A percentile compares a stretch with the other conserved stretches of the same genome.
Conservation (phyloP, 1,140 invertebrate genomes). For the Philotrypesis tridentata region DNA sequence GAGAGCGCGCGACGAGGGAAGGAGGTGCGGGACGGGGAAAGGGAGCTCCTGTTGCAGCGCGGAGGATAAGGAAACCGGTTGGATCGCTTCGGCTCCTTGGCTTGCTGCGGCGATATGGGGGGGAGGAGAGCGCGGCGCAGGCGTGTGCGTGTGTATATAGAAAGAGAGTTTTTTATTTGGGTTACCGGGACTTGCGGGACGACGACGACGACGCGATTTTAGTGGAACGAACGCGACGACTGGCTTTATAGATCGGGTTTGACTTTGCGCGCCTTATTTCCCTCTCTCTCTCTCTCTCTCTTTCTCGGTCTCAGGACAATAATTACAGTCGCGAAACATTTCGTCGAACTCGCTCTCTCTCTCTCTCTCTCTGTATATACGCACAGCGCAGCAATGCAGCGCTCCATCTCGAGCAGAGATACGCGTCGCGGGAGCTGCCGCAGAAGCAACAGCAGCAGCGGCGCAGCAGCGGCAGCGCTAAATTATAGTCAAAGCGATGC, state of each 20-base stretch:
- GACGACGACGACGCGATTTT: neutral
- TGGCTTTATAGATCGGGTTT: neutral
- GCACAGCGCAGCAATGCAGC: neutral
- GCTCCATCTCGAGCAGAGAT: neutral
- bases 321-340: neutral
- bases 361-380: too few relatives aligned
- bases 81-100: neutral
- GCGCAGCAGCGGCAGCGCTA: neutral
- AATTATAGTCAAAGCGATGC: slow-evolving; percentile 41
- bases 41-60: neutral
- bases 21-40: neutral
- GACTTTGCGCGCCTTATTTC: too few relatives aligned
- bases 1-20: too few relatives aligned
- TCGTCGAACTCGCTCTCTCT: neutral
- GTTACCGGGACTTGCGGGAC: neutral
- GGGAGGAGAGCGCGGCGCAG: too few relatives aligned
- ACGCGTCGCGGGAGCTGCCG: neutral
- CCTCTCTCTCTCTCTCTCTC: neutral
- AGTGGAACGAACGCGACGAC: neutral
- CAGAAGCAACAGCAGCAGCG: neutral
- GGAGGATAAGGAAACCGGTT: neutral
- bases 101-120: too few relatives aligned
- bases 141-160: too few relatives aligned
- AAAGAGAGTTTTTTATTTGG: neutral
- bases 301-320: neutral